Evolutionary conservation across 2,888 invertebrate genomes (phyloP).

Genomic region (Mythimna lalbum): DNA sequence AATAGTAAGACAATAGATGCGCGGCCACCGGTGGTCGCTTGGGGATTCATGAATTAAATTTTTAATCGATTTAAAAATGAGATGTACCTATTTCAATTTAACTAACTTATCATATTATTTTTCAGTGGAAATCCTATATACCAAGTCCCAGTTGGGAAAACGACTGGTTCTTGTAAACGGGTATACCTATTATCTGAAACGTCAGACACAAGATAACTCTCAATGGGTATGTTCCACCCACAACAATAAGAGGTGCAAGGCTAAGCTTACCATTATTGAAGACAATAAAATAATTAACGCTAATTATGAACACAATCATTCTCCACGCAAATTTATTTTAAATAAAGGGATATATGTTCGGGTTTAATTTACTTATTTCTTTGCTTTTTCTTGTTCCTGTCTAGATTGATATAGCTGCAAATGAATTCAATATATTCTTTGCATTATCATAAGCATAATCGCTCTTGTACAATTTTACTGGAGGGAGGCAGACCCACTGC

Average conservation of each 20-base stretch:
- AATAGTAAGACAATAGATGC: no score
- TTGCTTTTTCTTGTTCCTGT: no score
- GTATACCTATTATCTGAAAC: slow-evolving; percentile 38
- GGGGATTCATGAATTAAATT: no score
- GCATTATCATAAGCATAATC: no score
- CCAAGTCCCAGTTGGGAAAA: slow-evolving; percentile 2
- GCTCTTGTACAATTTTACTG: no score
- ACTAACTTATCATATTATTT: not conserved
- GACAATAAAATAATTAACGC: slow-evolving; percentile 18
- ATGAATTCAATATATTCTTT: no score
- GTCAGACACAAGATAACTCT: not conserved
- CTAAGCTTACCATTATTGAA: slow-evolving; percentile 16
- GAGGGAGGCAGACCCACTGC: no score
- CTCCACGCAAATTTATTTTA: slow-evolving; percentile 14
- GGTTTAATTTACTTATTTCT: no score
- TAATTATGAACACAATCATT: slow-evolving; percentile 43
- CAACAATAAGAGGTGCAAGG: slow-evolving; percentile 45
- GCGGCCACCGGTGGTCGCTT: no score
- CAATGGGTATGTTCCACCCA: slow-evolving; percentile 60
- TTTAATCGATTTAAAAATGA: not conserved
- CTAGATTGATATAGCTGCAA: no score
- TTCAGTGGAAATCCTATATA: slow-evolving; percentile 18
- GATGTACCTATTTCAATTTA: not conserved
- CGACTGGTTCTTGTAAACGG: slow-evolving; percentile 48
- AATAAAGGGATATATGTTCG: slow-evolving; percentile 36